Base-by-base conservation (phyloP, 1,140 invertebrate species). In the Grapholita molesta region DNA sequence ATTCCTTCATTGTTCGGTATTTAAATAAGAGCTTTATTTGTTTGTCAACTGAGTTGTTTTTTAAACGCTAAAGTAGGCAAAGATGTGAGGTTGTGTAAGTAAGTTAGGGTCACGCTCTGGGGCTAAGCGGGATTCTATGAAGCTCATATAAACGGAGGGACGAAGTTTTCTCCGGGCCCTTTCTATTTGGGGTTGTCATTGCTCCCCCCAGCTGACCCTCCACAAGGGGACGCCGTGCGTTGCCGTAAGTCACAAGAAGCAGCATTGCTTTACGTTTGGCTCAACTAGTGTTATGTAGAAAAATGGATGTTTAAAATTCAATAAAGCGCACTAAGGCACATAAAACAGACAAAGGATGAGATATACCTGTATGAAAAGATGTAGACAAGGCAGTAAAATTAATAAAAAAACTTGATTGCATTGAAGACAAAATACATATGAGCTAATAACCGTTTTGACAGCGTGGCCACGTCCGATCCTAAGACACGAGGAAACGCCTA, bases 131-230 rank as follows among this genome's bases (percentile, higher is more conserved):
- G 73, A 78, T 81, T 84, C 78, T 82, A 85, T 82, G 80, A 83
- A 77, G 81, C 79, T 82, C 75, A 72, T 82, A 79, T 79, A 83
- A 84, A 80, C 80, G 76, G 68, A 73, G 77, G 71, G 78, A 78
- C 75, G 74, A 82, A 79, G 78, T 85, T 86, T 75, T 84, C 76
- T 71, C 74, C 76, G 81, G 77, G 80, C 80, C 85, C 81, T 86
- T 87, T 79, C 80, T 81, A 83, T 87, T 86, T 88, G 77, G 85
- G 86, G 86, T 84, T 88, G 87, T 85, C 83, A 80, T 79, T 82
- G 78, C 78, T 75, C 88, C 83, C 79, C 79, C 70, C 74, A 82
- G 77, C 74, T 87, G 83, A 80, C 82, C 79, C 85, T 84, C 66
- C 73, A 78, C 67, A 69, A 72, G 78, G 79, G 81, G 73, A 77